Conservation (phyloP, 2,797 vertebrate species). For the Pipistrellus pipistrellus region DNA sequence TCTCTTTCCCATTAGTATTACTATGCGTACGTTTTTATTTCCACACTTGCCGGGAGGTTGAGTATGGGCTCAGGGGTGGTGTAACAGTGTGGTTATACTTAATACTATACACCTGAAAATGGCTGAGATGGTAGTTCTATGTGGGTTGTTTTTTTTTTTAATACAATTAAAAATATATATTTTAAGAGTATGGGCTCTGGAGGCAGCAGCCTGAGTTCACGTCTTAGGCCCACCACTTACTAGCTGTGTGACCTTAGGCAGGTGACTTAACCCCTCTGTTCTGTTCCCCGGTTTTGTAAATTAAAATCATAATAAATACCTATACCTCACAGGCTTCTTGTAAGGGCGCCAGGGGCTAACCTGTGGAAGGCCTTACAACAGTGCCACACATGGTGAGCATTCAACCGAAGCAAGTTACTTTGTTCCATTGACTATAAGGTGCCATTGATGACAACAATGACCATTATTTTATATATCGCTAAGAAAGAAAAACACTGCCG, state of each 20-base stretch:
- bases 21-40: background rate
- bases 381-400: background rate
- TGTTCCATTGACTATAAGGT: background rate
- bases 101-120: too few relatives aligned
- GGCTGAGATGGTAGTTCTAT: background rate
- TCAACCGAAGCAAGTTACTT: background rate
- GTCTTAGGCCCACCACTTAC: background rate
- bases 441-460: background rate
- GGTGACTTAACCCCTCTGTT: background rate
- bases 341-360: background rate
- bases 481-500: background rate
- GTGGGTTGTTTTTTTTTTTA: background rate
- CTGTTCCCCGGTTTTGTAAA: background rate
- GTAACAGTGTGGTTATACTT: too few relatives aligned
- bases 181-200: background rate
- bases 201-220: background rate
- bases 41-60: background rate
- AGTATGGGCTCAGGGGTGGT: background rate
- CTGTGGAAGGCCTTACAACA: background rate
- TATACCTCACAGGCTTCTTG: background rate
- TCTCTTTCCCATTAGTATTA: background rate
- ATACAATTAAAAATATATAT: background rate
- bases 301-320: background rate
- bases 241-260: background rate
- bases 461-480: background rate